Evolutionary conservation across 2,888 invertebrate species (phyloP).

Genomic region (Drosophila quinaria): DNA sequence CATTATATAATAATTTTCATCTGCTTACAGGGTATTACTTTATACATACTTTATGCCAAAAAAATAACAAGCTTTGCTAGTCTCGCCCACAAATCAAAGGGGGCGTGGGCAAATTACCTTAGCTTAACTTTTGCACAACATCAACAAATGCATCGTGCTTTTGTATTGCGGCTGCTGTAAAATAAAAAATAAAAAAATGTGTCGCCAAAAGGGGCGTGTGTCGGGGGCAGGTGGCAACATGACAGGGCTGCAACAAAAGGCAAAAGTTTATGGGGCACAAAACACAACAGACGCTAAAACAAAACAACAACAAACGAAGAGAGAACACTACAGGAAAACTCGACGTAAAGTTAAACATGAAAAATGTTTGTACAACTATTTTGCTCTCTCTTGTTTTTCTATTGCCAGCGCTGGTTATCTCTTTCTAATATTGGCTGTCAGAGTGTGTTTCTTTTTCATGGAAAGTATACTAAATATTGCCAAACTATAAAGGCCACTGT

Average conservation of each 20-base stretch:
- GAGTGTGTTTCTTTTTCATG: not conserved
- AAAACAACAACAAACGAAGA: constrained; percentile 28
- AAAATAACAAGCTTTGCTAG: not conserved
- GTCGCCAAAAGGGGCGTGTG: constrained; percentile 6
- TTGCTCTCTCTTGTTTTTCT: constrained; percentile 5
- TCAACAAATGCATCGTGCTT: constrained; percentile 53
- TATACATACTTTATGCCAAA: not conserved
- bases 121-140: constrained; percentile 59
- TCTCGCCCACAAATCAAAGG: constrained; percentile 25
- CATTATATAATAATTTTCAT: not conserved
- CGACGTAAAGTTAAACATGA: constrained; percentile 48
- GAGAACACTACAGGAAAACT: constrained; percentile 17
- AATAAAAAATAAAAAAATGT: constrained; percentile 35
- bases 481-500: constrained; percentile 17
- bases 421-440: constrained; percentile 2
- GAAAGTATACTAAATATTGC: constrained; percentile 18
- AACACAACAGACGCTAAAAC: constrained; percentile 37
- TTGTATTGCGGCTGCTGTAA: constrained; percentile 38
- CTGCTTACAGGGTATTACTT: constrained; percentile 11
- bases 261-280: constrained; percentile 51
- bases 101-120: constrained; percentile 66
- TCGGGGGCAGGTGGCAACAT: constrained; percentile 31
- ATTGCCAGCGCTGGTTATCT: not conserved
- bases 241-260: constrained; percentile 63
- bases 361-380: constrained; percentile 53